Conservation (phyloP, 2,113 vertebrate genomes). For the Apteryx mantelli region DNA sequence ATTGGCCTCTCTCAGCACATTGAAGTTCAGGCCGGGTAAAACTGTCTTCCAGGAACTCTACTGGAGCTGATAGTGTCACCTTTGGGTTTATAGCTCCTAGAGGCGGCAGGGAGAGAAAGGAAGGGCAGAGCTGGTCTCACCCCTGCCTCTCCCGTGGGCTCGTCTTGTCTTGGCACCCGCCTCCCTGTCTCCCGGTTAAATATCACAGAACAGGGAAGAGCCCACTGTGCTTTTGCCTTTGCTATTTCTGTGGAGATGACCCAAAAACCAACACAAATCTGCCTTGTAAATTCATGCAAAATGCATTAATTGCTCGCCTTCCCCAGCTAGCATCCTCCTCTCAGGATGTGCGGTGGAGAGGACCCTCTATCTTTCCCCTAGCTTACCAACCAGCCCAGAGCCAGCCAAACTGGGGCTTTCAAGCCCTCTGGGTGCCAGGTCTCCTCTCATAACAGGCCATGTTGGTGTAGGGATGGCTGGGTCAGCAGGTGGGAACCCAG, state of each 20-base stretch:
- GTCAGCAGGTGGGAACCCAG: rapidly evolving
- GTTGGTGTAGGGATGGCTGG: background rate
- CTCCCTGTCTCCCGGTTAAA: background rate
- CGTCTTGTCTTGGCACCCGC: background rate
- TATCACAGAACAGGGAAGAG: background rate
- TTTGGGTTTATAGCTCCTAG: background rate
- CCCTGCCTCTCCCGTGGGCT: rapidly evolving
- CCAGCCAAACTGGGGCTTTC: background rate
- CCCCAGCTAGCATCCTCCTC: background rate
- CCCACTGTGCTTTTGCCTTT: background rate
- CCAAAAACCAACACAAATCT: background rate
- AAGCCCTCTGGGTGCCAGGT: background rate
- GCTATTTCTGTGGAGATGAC: background rate
- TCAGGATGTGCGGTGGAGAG: background rate
- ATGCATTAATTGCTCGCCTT: background rate
- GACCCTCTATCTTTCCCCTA: too few species aligned
- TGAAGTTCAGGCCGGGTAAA: background rate
- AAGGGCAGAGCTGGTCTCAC: background rate
- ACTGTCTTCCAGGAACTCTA: background rate
- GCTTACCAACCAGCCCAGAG: too few species aligned
- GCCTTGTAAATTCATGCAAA: background rate
- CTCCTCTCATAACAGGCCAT: background rate
- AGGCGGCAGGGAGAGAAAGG: background rate
- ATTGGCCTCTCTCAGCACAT: rapidly evolving
- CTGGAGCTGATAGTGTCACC: background rate